Evolutionary conservation across 64 coral and sea anemone genomes (phyloP).

Genomic region (Catalaphyllia jardinei): DNA sequence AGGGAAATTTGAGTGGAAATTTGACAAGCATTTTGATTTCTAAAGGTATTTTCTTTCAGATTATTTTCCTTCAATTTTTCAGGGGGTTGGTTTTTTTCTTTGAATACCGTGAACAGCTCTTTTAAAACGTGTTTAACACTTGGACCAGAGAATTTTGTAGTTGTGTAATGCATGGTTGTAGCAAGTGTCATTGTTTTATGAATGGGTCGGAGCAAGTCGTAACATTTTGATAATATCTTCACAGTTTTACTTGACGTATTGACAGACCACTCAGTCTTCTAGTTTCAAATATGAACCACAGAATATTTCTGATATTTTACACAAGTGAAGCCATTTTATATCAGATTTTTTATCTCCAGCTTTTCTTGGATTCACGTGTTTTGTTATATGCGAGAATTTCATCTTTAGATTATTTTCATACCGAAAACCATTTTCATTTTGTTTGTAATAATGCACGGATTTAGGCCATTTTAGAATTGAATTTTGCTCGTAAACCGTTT

Average conservation of each 20-base stretch:
- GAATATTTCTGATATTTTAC: not conserved
- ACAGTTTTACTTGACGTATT: constrained; percentile 35
- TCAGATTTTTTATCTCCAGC: constrained; percentile 8
- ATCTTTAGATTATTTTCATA: constrained; percentile 12
- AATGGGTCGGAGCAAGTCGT: not conserved
- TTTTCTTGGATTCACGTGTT: constrained; percentile 5
- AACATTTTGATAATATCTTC: not conserved
- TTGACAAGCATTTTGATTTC: not conserved
- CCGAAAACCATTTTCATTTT: not conserved
- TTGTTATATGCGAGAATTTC: constrained; percentile 1
- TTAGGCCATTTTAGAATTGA: not conserved
- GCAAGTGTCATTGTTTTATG: not conserved
- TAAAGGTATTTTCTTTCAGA: not conserved
- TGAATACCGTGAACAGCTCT: constrained; percentile 4
- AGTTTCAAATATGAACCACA: not conserved
- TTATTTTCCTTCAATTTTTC: not conserved
- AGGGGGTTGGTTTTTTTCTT: not conserved
- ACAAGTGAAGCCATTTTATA: not conserved
- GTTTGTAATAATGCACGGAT: constrained; percentile 13
- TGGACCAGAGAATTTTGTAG: not conserved
- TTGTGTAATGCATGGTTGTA: not conserved
- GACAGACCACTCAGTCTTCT: not conserved
- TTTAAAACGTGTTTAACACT: not conserved
- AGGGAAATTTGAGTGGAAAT: not conserved
- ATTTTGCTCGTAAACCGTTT: not conserved